A percentile compares a stretch with the other conserved stretches of the same genome.
Evolutionary conservation across 2,888 invertebrate genomes (phyloP).

Genomic region (Acanthosepion lycidas): DNA sequence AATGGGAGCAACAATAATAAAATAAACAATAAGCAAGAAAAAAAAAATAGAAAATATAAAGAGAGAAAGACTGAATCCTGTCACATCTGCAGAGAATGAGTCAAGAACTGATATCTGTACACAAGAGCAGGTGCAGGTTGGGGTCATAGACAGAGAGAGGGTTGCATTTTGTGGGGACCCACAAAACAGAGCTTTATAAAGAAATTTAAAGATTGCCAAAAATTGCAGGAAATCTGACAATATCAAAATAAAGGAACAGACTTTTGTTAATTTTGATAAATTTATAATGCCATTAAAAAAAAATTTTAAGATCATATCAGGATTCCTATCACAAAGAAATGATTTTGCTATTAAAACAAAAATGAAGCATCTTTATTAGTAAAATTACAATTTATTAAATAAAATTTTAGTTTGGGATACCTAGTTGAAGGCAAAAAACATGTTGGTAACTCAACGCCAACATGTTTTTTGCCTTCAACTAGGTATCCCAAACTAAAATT

Average conservation of each 20-base stretch:
- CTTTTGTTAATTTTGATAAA: neutral
- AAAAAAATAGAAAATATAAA: neutral
- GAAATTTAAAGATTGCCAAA: neutral
- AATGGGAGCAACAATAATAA: neutral
- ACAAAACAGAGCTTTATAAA: neutral
- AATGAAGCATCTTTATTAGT: neutral
- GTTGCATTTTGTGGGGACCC: constrained; percentile 34
- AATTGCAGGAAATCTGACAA: neutral
- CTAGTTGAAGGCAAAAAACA: too few relatives aligned
- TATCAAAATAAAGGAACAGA: neutral
- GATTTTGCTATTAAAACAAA: too few relatives aligned
- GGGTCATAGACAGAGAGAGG: constrained; percentile 36
- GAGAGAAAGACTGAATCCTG: neutral
- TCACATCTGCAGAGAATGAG: neutral
- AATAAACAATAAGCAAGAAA: neutral
- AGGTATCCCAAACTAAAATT: too few relatives aligned
- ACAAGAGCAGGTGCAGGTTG: neutral
- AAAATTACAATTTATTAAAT: too few relatives aligned
- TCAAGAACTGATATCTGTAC: neutral
- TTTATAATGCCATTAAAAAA: neutral
- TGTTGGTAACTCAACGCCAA: too few relatives aligned
- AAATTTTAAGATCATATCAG: neutral
- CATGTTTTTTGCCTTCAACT: neutral
- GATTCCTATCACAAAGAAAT: too few relatives aligned
- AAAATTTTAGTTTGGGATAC: too few relatives aligned